Base-by-base conservation (phyloP, 2,797 vertebrate species). In the Momotus momota region DNA sequence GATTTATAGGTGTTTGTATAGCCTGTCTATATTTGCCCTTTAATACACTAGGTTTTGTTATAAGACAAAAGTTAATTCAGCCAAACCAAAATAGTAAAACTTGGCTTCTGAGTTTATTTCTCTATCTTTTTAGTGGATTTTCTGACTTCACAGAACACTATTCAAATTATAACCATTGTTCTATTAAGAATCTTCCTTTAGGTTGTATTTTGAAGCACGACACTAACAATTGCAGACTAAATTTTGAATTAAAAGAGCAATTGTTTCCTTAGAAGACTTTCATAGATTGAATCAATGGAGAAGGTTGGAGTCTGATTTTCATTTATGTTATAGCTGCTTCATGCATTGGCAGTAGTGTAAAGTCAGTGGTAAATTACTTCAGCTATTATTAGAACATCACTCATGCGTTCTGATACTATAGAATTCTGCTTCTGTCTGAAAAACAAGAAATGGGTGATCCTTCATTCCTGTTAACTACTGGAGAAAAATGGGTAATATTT, bases 41-140 rank as follows among this genome's bases (percentile, higher is more conserved):
- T 66, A 66, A 33, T 9, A 17, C 0, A 0, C 1, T 58, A 7
- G 22, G 20, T 49, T 41, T 26, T 0, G 0, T 46, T 40, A 20
- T 3, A 40, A 88, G 12, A 21, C 14, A 29, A 11, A 31, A 77
- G 23, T 67, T 69, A 66, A 66, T 73, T 91, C 5, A 35, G 33
- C 9, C 60, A 77, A 82, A 82, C 7, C 4, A n/a, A 67, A 60
- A 17, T 12, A 54, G 18, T 67, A 54, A 81, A 81, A 87, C 67
- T 25, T 45, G 9, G 43, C 9, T 82, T 73, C 61, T 0, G 1
- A 11, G 7, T 74, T 70, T 89, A n/a, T 33, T 79, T 75, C 22
- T 93, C 18, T 38, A 6, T n/a, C 7, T 55, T 72, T 61, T 48
- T 46, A 55, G 27, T 74, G 41, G 7, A 17, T 73, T 54, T 92